Conservation (phyloP, 2,888 invertebrate species). For the Agonum fuliginosum region DNA sequence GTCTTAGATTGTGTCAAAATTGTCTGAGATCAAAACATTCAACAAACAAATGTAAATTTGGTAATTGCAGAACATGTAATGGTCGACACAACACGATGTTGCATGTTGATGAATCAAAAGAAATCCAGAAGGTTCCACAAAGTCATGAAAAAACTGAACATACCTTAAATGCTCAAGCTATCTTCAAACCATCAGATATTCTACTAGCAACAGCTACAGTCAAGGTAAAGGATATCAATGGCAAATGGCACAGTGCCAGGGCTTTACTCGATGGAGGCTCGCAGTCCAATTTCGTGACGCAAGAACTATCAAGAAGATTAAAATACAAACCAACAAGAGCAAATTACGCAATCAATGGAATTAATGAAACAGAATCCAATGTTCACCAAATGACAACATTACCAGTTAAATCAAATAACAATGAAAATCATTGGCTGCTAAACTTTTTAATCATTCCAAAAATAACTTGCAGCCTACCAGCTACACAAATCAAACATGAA, state of each 20-base stretch:
- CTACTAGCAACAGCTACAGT: neutral
- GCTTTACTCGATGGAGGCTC: conserved; percentile 19
- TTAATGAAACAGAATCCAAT: conserved; percentile 3
- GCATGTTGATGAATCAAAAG: neutral
- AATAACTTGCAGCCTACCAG: conserved; percentile 23
- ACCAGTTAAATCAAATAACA: neutral
- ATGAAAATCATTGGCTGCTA: neutral
- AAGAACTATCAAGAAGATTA: conserved; percentile 3
- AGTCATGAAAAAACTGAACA: neutral
- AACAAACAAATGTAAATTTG: conserved; percentile 16
- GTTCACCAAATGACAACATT: conserved; percentile 1
- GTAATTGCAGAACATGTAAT: conserved; percentile 8
- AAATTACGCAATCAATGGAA: neutral
- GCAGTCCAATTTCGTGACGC: conserved; percentile 10
- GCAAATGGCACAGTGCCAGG: neutral
- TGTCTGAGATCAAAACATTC: conserved; percentile 2
- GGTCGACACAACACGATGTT: conserved; percentile 4
- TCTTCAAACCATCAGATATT: neutral
- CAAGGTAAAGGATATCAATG: neutral
- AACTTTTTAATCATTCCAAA: conserved; percentile 1
- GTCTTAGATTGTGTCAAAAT: neutral
- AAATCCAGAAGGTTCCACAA: neutral
- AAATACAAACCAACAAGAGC: neutral
- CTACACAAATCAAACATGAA: conserved; percentile 15
- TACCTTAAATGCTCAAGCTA: neutral